phyloP scores from a whole-genome alignment of 2,797 vertebrate genomes.

The Myotis myotis region DNA sequence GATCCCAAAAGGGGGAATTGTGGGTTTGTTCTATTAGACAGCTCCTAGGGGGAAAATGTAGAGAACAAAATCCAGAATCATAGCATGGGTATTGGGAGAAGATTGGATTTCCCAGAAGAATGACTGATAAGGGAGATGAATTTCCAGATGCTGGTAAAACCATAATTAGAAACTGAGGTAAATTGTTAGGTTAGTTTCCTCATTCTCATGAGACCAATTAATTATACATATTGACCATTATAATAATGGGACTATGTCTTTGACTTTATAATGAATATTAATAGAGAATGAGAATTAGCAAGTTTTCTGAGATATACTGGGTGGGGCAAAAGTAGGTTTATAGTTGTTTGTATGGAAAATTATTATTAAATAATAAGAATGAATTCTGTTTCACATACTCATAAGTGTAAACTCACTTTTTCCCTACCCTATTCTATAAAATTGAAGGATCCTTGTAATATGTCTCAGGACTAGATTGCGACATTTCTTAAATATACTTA shows the following conservation, averaged over 20 bases:
- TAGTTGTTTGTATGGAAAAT: background rate
- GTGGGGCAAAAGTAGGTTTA: background rate
- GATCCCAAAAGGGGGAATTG: background rate
- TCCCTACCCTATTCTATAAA: background rate
- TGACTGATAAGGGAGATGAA: background rate
- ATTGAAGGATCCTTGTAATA: background rate
- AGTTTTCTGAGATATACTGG: background rate
- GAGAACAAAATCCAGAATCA: background rate
- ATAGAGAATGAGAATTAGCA: background rate
- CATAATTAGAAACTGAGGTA: background rate
- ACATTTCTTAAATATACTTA: slow-evolving; percentile 24
- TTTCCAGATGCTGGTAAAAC: background rate
- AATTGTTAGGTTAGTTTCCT: background rate
- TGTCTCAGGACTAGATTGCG: background rate
- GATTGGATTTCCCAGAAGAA: background rate
- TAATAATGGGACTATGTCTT: background rate
- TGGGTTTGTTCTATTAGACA: background rate
- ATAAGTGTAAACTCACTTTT: background rate
- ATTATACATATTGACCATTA: background rate
- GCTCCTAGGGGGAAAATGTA: background rate
- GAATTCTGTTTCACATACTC: background rate
- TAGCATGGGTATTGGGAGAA: background rate
- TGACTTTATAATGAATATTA: slow-evolving; percentile 17
- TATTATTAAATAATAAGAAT: background rate
- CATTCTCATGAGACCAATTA: background rate